A percentile compares a stretch with the other conserved stretches of the same genome.
These are phyloP conservation scores for Microcebus tavaratra DNA, from an alignment of 2,113 vertebrate genomes.

Conservation along the genomic window DNA sequence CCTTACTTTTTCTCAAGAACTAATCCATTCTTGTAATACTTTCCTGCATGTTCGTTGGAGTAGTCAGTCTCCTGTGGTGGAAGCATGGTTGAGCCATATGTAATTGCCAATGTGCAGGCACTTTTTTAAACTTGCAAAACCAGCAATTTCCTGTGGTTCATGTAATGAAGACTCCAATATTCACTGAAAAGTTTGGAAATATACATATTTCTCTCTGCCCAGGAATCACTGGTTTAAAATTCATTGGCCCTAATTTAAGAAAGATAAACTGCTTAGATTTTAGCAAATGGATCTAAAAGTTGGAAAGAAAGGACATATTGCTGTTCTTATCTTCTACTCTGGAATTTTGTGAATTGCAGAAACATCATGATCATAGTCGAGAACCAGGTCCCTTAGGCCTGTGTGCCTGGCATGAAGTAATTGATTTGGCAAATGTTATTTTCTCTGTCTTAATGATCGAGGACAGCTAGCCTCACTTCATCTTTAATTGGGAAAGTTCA, in stretches of 20 bases:
- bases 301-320: not conserved
- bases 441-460: not conserved
- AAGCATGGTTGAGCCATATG: not conserved
- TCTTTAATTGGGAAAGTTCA: constrained; percentile 19
- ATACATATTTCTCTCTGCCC: not conserved
- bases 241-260: not conserved
- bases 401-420: not conserved
- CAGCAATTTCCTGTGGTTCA: not conserved
- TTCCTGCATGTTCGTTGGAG: not conserved
- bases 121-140: not conserved
- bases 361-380: not conserved
- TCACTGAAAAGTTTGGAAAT: constrained; percentile 41
- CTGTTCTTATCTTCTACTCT: not conserved
- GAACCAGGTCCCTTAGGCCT: not conserved
- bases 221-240: constrained; percentile 15
- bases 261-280: not conserved
- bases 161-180: not conserved
- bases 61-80: not conserved
- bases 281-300: not conserved
- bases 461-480: not conserved
- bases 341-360: constrained; percentile 5
- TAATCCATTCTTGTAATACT: not conserved
- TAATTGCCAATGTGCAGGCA: not conserved
- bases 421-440: constrained; percentile 27
- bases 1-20: constrained; percentile 6